phyloP scores from a whole-genome alignment of 92 coral and sea anemone species.

The Muricea muricata region DNA sequence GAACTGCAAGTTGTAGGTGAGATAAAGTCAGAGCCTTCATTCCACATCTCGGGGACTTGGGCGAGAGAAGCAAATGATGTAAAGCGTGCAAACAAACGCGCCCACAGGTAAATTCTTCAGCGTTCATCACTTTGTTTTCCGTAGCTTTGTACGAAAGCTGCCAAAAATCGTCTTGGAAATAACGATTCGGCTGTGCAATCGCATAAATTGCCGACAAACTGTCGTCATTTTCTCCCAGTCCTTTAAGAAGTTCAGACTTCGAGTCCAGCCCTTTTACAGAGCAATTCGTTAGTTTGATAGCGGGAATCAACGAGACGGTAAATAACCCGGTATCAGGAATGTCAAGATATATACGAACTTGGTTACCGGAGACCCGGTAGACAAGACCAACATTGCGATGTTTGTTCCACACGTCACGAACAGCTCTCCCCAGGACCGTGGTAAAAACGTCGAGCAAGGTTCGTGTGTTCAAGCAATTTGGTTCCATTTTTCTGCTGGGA shows the following conservation, averaged over 20 bases:
- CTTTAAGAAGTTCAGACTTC: conserved; percentile 6
- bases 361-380: conserved; percentile 43
- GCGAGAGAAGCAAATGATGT: conserved; percentile 28
- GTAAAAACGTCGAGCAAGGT: conserved; percentile 27
- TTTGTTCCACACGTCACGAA: conserved; percentile 32
- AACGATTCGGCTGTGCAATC: background rate
- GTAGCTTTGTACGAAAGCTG: background rate
- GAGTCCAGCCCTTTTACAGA: conserved; percentile 2
- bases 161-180: conserved; percentile 7
- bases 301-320: conserved; percentile 17
- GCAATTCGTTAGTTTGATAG: conserved; percentile 16
- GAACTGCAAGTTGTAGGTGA: conserved; percentile 2
- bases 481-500: background rate
- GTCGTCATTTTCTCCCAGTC: background rate
- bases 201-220: conserved; percentile 17
- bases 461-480: conserved; percentile 11
- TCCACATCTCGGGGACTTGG: conserved; percentile 19
- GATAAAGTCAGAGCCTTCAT: background rate
- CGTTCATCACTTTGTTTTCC: conserved; percentile 2
- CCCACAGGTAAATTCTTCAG: conserved; percentile 24
- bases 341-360: conserved; percentile 1
- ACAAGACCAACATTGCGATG: conserved; percentile 37
- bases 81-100: conserved; percentile 15
- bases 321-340: conserved; percentile 26
- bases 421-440: conserved; percentile 27